Conservation (phyloP, 2,797 vertebrate genomes). For the Microchirus variegatus region DNA sequence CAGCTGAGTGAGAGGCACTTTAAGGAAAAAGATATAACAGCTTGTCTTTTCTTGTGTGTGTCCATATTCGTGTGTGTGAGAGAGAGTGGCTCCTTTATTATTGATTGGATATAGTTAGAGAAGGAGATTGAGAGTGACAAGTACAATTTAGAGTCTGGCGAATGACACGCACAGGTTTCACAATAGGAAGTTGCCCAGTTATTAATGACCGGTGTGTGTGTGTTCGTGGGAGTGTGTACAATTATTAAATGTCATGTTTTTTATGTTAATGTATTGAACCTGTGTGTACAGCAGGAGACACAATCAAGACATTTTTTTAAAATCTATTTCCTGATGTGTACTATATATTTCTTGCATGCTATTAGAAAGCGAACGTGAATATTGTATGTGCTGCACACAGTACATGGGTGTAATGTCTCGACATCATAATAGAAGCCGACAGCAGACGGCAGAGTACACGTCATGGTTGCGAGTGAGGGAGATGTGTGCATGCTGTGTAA, state of each 20-base stretch:
- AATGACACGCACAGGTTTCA: constrained; percentile 50
- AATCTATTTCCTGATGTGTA: background rate
- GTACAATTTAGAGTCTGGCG: constrained; percentile 36
- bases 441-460: constrained; percentile 13
- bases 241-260: background rate
- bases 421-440: constrained; percentile 20
- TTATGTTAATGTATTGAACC: constrained; percentile 1
- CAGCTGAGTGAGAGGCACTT: constrained; percentile 4
- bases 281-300: background rate
- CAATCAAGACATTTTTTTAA: background rate
- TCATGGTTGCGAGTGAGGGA: constrained; percentile 10
- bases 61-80: constrained; percentile 11
- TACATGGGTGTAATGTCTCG: background rate
- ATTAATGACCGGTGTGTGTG: constrained; percentile 17
- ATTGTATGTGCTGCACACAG: background rate
- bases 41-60: background rate
- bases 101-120: constrained; percentile 54
- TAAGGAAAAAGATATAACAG: constrained; percentile 20
- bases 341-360: background rate
- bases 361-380: background rate
- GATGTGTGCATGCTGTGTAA: constrained; percentile 15
- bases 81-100: constrained; percentile 56
- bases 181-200: constrained; percentile 11
- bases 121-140: constrained; percentile 56
- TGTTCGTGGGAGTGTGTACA: constrained; percentile 1